phyloP scores from a whole-genome alignment of 2,113 vertebrate genomes.

The Tragulus kanchil region DNA sequence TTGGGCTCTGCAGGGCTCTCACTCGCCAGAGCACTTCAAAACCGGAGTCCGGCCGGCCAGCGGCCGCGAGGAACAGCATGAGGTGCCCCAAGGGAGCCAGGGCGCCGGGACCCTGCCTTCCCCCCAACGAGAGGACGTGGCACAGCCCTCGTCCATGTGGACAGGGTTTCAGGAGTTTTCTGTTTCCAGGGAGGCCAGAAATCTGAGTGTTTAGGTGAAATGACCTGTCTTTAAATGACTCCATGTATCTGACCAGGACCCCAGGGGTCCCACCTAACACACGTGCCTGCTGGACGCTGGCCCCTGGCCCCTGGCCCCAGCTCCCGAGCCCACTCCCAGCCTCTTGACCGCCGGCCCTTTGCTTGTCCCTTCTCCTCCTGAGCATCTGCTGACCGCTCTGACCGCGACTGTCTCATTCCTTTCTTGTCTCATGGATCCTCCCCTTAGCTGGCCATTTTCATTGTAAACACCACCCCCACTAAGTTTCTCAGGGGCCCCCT shows the following conservation, averaged over 20 bases:
- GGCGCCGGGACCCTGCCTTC: rapidly evolving
- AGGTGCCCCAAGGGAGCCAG: too few relatives aligned
- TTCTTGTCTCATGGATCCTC: not conserved
- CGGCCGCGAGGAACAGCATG: not conserved
- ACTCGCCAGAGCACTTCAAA: not conserved
- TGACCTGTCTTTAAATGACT: conserved; percentile 43
- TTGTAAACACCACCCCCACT: not conserved
- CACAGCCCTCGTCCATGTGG: rapidly evolving
- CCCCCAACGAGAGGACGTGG: not conserved
- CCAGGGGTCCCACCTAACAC: rapidly evolving
- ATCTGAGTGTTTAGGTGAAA: conserved; percentile 46
- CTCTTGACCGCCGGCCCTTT: not conserved
- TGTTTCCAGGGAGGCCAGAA: conserved; percentile 15
- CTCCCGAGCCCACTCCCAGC: not conserved
- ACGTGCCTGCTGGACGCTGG: not conserved
- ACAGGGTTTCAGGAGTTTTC: not conserved
- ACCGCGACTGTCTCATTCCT: not conserved
- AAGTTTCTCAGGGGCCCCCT: not conserved
- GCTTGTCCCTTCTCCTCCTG: not conserved
- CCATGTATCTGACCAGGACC: not conserved
- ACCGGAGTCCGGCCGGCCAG: not conserved
- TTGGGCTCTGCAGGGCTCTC: not conserved
- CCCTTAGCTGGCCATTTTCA: rapidly evolving
- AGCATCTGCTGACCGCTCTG: not conserved
- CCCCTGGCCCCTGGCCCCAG: too few relatives aligned